A percentile compares a stretch with the other conserved stretches of the same genome.
Evolutionary conservation across 1,140 invertebrate genomes (phyloP).

Genomic region (Bombus difficillimus): DNA sequence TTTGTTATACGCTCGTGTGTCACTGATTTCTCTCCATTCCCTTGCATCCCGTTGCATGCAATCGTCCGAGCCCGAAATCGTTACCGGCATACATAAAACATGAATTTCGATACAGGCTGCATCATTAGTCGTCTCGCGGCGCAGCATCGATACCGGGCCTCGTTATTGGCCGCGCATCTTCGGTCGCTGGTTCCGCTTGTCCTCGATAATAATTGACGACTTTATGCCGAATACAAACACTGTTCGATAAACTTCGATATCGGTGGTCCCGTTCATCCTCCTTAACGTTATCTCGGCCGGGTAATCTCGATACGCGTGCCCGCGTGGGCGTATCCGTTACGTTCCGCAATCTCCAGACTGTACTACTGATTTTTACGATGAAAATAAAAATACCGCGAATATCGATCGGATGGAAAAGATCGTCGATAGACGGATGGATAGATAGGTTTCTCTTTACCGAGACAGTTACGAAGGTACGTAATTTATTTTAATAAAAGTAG

Average conservation of each 20-base stretch:
- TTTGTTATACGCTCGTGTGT: too few species aligned
- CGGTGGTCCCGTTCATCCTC: slow-evolving; percentile 45
- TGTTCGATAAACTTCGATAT: slow-evolving; percentile 21
- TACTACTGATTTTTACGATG: neutral
- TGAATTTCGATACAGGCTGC: slow-evolving; percentile 42
- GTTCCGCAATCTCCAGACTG: slow-evolving; percentile 26
- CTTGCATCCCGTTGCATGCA: neutral
- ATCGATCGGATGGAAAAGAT: neutral
- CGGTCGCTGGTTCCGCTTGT: slow-evolving; percentile 29
- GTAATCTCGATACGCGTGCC: neutral
- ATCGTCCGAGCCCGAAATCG: neutral
- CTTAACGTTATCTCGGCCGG: slow-evolving; percentile 17
- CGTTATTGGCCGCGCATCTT: slow-evolving; percentile 39
- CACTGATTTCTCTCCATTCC: too few species aligned
- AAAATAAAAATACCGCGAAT: neutral
- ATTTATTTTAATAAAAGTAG: too few species aligned
- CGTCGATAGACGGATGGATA: neutral
- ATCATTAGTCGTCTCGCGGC: slow-evolving; percentile 33
- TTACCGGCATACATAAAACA: slow-evolving; percentile 43
- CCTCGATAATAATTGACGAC: slow-evolving; percentile 55
- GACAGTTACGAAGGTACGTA: too few species aligned
- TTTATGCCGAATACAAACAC: slow-evolving; percentile 36
- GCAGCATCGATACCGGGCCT: slow-evolving; percentile 7
- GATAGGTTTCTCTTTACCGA: too few species aligned
- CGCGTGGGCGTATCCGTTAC: slow-evolving; percentile 48